Percentiles rank a stretch among this genome's conserved stretches.
Evolutionary conservation across 2,888 invertebrate genomes (phyloP).

Genomic region (Coelinius sp.): DNA sequence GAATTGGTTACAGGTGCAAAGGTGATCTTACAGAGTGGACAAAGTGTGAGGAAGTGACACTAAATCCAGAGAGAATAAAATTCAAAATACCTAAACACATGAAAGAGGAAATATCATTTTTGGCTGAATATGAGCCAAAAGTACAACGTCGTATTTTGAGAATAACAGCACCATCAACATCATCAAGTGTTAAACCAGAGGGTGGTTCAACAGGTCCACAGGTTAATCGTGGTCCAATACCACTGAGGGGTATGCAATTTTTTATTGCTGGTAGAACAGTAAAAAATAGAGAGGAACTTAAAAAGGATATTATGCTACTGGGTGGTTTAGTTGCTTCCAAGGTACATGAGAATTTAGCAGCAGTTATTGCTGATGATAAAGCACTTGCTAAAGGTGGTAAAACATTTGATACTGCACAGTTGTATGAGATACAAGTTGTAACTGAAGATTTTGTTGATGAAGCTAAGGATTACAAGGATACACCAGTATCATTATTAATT

Average conservation of each 20-base stretch:
- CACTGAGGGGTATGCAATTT: constrained; percentile 85
- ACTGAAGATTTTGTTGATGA: constrained; percentile 82
- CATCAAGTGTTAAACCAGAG: constrained; percentile 73
- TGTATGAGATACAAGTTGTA: constrained; percentile 84
- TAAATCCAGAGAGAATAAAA: constrained; percentile 80
- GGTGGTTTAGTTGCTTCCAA: constrained; percentile 83
- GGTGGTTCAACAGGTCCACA: constrained; percentile 75
- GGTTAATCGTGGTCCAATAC: constrained; percentile 77
- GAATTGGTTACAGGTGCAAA: constrained; percentile 87
- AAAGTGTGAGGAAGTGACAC: constrained; percentile 82
- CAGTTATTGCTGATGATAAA: constrained; percentile 80
- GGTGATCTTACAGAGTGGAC: constrained; percentile 92
- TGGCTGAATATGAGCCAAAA: constrained; percentile 77
- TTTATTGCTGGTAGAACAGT: constrained; percentile 76
- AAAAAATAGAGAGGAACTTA: constrained; percentile 76
- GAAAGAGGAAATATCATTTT: constrained; percentile 73
- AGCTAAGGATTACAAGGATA: constrained; percentile 75
- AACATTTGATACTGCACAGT: constrained; percentile 78
- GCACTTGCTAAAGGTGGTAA: constrained; percentile 79
- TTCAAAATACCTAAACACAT: constrained; percentile 80
- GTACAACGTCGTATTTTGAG: constrained; percentile 75
- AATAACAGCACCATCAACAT: constrained; percentile 71
- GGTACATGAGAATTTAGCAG: constrained; percentile 78
- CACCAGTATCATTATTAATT: constrained; percentile 78
- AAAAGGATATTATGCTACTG: constrained; percentile 78